These are phyloP conservation scores for Pipistrellus pipistrellus DNA, from an alignment of 2,797 vertebrate genomes.

Conservation along the genomic window DNA sequence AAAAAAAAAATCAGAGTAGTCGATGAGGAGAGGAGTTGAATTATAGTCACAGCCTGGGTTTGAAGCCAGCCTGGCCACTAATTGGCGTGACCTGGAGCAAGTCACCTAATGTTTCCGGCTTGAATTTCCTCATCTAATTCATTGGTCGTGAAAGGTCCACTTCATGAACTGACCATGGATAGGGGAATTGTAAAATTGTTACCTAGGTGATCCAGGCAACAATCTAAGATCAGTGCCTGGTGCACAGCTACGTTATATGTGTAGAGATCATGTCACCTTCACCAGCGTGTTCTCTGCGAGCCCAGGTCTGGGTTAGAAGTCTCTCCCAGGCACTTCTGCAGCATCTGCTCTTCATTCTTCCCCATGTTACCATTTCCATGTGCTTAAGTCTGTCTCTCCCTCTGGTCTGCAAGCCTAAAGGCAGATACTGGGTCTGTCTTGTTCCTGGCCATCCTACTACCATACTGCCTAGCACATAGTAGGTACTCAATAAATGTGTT, in stretches of 20 bases:
- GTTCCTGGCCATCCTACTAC: background rate
- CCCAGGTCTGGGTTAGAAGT: background rate
- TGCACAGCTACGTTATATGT: rapidly evolving
- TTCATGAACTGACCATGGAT: background rate
- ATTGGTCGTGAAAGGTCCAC: background rate
- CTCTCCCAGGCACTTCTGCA: too few relatives aligned
- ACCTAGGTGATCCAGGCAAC: background rate
- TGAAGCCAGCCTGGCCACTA: background rate
- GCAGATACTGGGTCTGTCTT: background rate
- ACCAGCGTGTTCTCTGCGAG: background rate
- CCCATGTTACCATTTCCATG: background rate
- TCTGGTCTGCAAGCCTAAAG: background rate
- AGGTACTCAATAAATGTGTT: background rate
- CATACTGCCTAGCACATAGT: background rate
- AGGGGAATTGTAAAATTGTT: background rate
- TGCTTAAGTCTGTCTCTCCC: background rate
- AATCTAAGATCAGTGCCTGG: background rate
- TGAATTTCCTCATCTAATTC: background rate
- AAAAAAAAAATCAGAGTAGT: background rate
- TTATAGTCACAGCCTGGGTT: background rate
- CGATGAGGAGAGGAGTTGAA: background rate
- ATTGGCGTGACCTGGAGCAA: background rate
- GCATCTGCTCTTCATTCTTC: background rate
- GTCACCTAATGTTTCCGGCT: background rate
- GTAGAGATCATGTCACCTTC: background rate